Base-by-base conservation (phyloP, 2,113 vertebrate genomes). In the Phoenicopterus ruber region DNA sequence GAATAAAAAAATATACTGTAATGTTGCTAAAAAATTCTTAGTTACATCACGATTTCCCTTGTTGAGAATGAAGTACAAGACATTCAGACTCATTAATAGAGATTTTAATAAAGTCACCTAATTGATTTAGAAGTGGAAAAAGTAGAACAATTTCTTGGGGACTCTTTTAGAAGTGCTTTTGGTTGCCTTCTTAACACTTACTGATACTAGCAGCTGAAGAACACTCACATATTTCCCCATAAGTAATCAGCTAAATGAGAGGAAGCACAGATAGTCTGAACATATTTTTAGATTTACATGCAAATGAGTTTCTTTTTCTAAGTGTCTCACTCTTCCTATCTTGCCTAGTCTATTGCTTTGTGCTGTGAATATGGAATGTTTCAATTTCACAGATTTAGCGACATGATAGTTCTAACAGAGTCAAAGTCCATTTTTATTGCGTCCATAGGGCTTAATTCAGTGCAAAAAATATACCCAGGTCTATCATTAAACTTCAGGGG, bases 161-260 rank as follows among this genome's bases (percentile, higher is more conserved):
- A 63, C 11, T 74, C 54, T 78, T 66, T 54, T 47, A 62, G 83
- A 94, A 95, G 28, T 47, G 9, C 57, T 86, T 90, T 31, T 52
- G 12, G 6, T 84, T 94, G 57, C n/a, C 70, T 59, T 76, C 58
- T 55, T 94, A 88, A 71, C 32, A 47, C 18, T 49, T 80, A 47
- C 28, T 67, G 46, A 69, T 46, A 54, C 28, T 44, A 66, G 24
- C 31, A 94, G 36, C 44, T 90, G 69, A 86, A 95, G 74, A 95
- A 89, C 66, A 83, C 62, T 95, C 55, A 61, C 3, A 0, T 61
- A 80, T 82, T 81, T 91, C 31, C 66, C 9, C 49, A 49, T 44
- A 83, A 78, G n/a, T 73, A 93, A 95, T 81, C 82, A 93, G 32
- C 63, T 76, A 86, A 96, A 92, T 93, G 69, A 93, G 42, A 90